phyloP scores from a whole-genome alignment of 1,140 invertebrate genomes.

The Cephus cinctus region DNA sequence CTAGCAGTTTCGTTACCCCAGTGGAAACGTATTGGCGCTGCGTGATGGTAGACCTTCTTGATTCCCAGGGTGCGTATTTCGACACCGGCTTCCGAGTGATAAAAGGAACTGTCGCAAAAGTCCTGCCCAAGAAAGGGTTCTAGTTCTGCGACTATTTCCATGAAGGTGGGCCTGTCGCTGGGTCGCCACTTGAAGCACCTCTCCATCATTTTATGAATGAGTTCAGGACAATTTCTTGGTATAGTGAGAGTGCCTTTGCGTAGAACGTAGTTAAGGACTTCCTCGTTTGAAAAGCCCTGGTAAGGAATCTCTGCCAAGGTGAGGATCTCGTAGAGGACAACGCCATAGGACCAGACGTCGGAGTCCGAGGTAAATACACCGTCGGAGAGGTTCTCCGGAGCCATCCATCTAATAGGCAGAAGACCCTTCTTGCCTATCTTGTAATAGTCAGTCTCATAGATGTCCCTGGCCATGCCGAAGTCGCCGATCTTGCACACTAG shows the following conservation, averaged over 20 bases:
- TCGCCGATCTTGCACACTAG: slow-evolving; percentile 73
- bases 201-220: slow-evolving; percentile 51
- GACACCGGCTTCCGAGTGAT: slow-evolving; percentile 52
- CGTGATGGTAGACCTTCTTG: slow-evolving; percentile 40
- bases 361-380: slow-evolving; percentile 72
- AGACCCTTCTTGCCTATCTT: slow-evolving; percentile 64
- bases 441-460: slow-evolving; percentile 77
- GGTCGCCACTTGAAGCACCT: slow-evolving; percentile 55
- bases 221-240: slow-evolving; percentile 56
- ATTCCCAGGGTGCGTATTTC: slow-evolving; percentile 38
- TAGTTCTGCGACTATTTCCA: slow-evolving; percentile 57
- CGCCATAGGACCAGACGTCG: slow-evolving; percentile 76
- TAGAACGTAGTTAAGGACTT: slow-evolving; percentile 67
- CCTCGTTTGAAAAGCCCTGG: slow-evolving; percentile 64
- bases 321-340: slow-evolving; percentile 76
- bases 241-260: slow-evolving; percentile 64
- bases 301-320: slow-evolving; percentile 76
- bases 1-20: slow-evolving; percentile 44
- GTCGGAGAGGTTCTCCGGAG: slow-evolving; percentile 72
- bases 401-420: slow-evolving; percentile 74
- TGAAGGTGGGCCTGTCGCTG: slow-evolving; percentile 41
- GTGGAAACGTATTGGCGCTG: slow-evolving; percentile 38
- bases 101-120: slow-evolving; percentile 57
- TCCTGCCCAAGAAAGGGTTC: slow-evolving; percentile 46
- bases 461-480: slow-evolving; percentile 70